phyloP scores from a whole-genome alignment of 2,888 invertebrate genomes.

The Brachynemurus nebulosus region DNA sequence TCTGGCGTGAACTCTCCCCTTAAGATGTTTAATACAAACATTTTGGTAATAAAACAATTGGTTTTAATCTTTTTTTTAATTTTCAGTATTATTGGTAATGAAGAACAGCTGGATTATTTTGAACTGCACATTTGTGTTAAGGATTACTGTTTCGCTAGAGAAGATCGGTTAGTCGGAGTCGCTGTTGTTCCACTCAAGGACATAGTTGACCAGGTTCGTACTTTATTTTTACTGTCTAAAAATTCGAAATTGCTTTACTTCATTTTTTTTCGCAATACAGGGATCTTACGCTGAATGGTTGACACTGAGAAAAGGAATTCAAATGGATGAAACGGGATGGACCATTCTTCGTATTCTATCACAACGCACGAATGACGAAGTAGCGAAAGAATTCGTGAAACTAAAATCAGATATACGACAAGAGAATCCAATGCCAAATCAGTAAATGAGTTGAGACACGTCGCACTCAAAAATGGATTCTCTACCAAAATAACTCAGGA shows the following conservation, averaged over 20 bases:
- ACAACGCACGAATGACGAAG: conserved; percentile 96
- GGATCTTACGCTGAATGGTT: conserved; percentile 91
- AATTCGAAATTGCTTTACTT: neutral
- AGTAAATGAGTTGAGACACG: conserved; percentile 19
- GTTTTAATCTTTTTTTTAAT: conserved; percentile 10
- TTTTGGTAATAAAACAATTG: neutral
- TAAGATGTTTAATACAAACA: no score
- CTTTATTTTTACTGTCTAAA: neutral
- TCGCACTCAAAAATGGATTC: conserved; percentile 38
- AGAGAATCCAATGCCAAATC: conserved; percentile 48
- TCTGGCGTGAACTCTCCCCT: no score
- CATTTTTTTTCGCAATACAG: conserved; percentile 30
- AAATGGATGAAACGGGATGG: conserved; percentile 99
- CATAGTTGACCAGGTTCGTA: conserved; percentile 77
- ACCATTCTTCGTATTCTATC: conserved; percentile 91
- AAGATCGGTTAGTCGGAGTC: conserved; percentile 92
- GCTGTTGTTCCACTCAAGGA: conserved; percentile 94
- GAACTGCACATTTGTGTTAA: conserved; percentile 97
- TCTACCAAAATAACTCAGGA: neutral
- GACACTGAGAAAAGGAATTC: conserved; percentile 80
- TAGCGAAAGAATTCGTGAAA: conserved; percentile 98
- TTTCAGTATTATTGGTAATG: conserved; percentile 88
- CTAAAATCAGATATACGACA: conserved; percentile 93
- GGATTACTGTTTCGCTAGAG: conserved; percentile 97
- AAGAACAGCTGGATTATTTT: conserved; percentile 90